Evolutionary conservation across 2,797 vertebrate genomes (phyloP), one percentile per base, ranked within the genome.

Genomic region (Clarias pachynema): DNA sequence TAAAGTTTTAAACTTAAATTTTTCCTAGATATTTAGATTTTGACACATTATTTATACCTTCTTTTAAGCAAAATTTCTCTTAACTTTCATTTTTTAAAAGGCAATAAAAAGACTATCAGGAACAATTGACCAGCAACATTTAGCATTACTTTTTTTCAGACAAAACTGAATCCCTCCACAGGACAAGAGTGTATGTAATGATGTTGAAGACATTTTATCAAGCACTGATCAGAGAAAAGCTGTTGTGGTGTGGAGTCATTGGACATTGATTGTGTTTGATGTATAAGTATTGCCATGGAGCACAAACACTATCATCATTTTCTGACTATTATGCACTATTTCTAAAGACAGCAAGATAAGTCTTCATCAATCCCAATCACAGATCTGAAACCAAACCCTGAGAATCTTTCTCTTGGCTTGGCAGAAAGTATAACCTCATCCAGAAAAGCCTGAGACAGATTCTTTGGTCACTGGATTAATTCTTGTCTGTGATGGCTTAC

Each of bases 381-480:
- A 65, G 37, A 69, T 72, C n/a, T 87, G 89, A 87, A 90, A 90
- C 87, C 85, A 68, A 87, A 90, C 86, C 81, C 86, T 83, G 81
- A 75, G 80, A 89, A 75, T 70, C 56, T 83, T 79, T 73, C 4
- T 84, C 75, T 84, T 65, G 86, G 77, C 83, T 86, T 82, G 85
- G 87, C 87, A 84, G 72, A 78, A 80, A 84, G 79, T 87, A 86
- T 80, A 87, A 90, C 84, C 86, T 83, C 70, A 75, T 83, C 75
- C 86, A 83, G 78, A 84, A 87, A 83, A 85, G 49, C 49, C 87
- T 83, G 81, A 87, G 74, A 78, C 84, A 77, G 63, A 72, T 59
- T 85, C 83, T 86, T 86, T 40, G 63, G 87, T 90, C 85, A 34
- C 53, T 81, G 87, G 89, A 87, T 86, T 86, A 89, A 90, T 87